Conservation (phyloP, 2,113 vertebrate genomes). For the Triplophysa siluroides region DNA sequence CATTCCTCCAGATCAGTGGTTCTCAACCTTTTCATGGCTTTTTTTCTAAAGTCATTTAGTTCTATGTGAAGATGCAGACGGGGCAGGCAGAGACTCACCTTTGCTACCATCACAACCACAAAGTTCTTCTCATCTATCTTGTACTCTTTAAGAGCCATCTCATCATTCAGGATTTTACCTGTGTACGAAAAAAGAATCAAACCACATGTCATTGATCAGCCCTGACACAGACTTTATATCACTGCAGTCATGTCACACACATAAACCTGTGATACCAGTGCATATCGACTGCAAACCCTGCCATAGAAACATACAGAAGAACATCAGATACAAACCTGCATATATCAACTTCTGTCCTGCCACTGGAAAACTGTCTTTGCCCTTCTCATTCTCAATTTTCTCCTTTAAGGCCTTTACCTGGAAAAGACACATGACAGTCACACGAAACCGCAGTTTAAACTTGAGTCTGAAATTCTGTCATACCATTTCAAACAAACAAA, state of each 20-base stretch:
- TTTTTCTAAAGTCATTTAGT: too few species aligned
- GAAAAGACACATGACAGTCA: conserved; percentile 5
- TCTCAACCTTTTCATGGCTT: too few species aligned
- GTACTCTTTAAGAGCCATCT: conserved; percentile 91
- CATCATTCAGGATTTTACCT: conserved; percentile 97
- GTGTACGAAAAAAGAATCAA: conserved; percentile 33
- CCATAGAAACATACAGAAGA: not conserved
- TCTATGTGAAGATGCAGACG: not conserved
- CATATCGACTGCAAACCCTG: not conserved
- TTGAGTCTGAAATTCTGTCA: too few species aligned
- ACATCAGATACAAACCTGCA: conserved; percentile 81
- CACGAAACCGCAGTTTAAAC: too few species aligned
- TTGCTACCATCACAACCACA: conserved; percentile 97
- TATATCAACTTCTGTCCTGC: conserved; percentile 95
- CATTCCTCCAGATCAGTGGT: too few species aligned
- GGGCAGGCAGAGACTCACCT: conserved; percentile 70
- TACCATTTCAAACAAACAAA: too few species aligned
- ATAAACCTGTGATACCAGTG: too few species aligned
- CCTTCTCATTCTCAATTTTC: conserved; percentile 92
- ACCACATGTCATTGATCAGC: not conserved
- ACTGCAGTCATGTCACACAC: not conserved
- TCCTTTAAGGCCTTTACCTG: conserved; percentile 94
- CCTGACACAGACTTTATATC: not conserved
- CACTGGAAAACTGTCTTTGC: conserved; percentile 90
- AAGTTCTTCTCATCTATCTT: conserved; percentile 98